A percentile compares a stretch with the other conserved stretches of the same genome.
Evolutionary conservation across 2,888 invertebrate genomes (phyloP).

Genomic region (Prostheceraeus crozeri): DNA sequence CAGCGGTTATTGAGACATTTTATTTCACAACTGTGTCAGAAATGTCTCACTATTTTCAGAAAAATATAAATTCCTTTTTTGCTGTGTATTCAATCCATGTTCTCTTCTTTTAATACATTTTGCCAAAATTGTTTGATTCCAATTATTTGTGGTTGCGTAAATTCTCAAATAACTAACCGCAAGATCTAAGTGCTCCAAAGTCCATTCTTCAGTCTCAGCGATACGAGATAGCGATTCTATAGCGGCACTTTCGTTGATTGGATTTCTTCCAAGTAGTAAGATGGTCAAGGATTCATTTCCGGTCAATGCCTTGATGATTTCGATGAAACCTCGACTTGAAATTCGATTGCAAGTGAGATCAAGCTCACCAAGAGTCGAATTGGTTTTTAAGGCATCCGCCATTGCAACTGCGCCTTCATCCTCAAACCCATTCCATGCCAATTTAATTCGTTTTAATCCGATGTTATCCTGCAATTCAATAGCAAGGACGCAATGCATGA

Average conservation of each 20-base stretch:
- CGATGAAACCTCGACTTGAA: constrained; percentile 47
- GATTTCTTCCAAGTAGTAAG: constrained; percentile 50
- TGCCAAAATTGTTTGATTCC: too few relatives aligned
- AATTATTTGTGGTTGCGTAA: too few relatives aligned
- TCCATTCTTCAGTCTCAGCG: constrained; percentile 41
- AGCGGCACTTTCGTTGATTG: constrained; percentile 47
- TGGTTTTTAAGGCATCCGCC: constrained; percentile 46
- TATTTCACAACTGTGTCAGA: too few relatives aligned
- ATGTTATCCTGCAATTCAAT: too few relatives aligned
- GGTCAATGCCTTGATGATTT: constrained; percentile 45
- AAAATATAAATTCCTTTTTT: too few relatives aligned
- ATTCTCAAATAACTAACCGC: constrained; percentile 43
- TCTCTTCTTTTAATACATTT: too few relatives aligned
- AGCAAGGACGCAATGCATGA: too few relatives aligned
- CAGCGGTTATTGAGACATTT: too few relatives aligned
- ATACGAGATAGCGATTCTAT: constrained; percentile 45
- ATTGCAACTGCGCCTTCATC: constrained; percentile 48
- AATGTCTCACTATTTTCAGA: too few relatives aligned
- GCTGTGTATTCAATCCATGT: too few relatives aligned
- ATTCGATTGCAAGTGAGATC: constrained; percentile 50
- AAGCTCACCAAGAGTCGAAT: constrained; percentile 46
- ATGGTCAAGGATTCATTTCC: constrained; percentile 46
- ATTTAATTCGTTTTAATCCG: too few relatives aligned
- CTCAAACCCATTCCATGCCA: constrained; percentile 55
- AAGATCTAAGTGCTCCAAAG: constrained; percentile 45